A percentile compares a stretch with the other conserved stretches of the same genome.
These are phyloP conservation scores for Muscidifurax raptorellus DNA, from an alignment of 1,140 invertebrate species.

Conservation along the genomic window DNA sequence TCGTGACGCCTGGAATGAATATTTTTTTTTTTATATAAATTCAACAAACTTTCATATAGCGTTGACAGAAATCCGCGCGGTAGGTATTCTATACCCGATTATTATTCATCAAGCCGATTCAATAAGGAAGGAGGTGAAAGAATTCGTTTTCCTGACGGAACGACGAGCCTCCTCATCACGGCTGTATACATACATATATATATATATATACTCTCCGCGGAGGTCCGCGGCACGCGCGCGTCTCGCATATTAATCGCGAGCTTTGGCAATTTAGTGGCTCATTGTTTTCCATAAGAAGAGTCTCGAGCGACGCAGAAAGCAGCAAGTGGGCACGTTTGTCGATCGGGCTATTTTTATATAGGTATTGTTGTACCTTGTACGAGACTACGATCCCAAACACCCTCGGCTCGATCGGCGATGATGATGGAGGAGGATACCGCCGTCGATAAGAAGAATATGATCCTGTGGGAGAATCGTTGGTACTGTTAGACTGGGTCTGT, in stretches of 20 bases:
- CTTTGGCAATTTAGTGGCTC: constrained; percentile 19
- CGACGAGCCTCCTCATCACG: background rate
- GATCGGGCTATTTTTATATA: background rate
- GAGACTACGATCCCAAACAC: constrained; percentile 84
- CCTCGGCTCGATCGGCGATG: constrained; percentile 87
- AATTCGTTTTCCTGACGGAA: background rate
- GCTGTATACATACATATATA: background rate
- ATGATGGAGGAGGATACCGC: constrained; percentile 87
- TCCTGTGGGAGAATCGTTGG: constrained; percentile 73
- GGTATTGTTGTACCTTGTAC: constrained; percentile 78
- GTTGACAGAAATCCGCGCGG: constrained; percentile 11
- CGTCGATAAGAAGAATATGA: constrained; percentile 87
- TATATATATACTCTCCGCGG: background rate
- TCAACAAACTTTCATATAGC: constrained; percentile 10
- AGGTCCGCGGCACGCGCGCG: background rate
- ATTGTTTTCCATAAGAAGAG: constrained; percentile 45
- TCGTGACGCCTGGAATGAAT: constrained; percentile 78
- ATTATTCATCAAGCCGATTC: constrained; percentile 9
- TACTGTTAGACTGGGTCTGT: constrained; percentile 69
- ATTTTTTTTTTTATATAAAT: constrained; percentile 8
- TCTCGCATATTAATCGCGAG: constrained; percentile 22
- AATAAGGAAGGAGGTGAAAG: constrained; percentile 26
- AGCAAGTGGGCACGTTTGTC: background rate
- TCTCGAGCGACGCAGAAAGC: background rate
- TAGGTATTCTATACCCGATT: background rate